Conservation (phyloP, 1,140 invertebrate genomes). For the Drosophila baimaii region DNA sequence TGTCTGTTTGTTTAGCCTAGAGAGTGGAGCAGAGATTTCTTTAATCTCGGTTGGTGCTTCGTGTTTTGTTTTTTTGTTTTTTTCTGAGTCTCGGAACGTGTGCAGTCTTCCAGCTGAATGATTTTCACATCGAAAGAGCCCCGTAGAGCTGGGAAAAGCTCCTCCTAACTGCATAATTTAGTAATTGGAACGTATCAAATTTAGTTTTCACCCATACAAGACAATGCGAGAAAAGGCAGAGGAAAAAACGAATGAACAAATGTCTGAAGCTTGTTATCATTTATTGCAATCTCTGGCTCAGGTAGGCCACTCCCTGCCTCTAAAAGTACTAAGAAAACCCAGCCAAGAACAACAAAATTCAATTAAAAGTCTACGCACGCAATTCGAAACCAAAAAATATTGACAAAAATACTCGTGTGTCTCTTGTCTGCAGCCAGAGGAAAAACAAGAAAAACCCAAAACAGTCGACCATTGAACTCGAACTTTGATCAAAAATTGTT, state of each 20-base stretch:
- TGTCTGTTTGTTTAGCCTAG: constrained; percentile 40
- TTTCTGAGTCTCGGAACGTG: constrained; percentile 42
- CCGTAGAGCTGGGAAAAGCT: constrained; percentile 17
- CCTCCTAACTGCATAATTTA: constrained; percentile 71
- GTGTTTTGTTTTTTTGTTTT: constrained; percentile 22
- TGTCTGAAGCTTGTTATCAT: constrained; percentile 19
- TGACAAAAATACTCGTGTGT: constrained; percentile 49
- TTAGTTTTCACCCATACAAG: constrained; percentile 64
- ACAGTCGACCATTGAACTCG: constrained; percentile 42
- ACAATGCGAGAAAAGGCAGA: not conserved
- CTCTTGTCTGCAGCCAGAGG: constrained; percentile 38
- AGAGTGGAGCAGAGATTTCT: constrained; percentile 42
- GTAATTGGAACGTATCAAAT: constrained; percentile 83
- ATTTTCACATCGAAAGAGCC: constrained; percentile 63
- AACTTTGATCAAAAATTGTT: constrained; percentile 43
- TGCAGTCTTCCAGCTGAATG: constrained; percentile 82
- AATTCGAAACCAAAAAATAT: constrained; percentile 65
- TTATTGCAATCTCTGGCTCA: constrained; percentile 32
- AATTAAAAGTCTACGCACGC: constrained; percentile 79
- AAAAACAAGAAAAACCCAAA: constrained; percentile 28
- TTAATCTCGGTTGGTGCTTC: constrained; percentile 52
- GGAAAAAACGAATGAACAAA: constrained; percentile 4
- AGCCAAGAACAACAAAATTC: constrained; percentile 55
- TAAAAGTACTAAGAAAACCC: constrained; percentile 21
- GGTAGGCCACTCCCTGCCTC: constrained; percentile 23